Evolutionary conservation across 92 coral and sea anemone species (phyloP).

Genomic region (Siderastrea radians): DNA sequence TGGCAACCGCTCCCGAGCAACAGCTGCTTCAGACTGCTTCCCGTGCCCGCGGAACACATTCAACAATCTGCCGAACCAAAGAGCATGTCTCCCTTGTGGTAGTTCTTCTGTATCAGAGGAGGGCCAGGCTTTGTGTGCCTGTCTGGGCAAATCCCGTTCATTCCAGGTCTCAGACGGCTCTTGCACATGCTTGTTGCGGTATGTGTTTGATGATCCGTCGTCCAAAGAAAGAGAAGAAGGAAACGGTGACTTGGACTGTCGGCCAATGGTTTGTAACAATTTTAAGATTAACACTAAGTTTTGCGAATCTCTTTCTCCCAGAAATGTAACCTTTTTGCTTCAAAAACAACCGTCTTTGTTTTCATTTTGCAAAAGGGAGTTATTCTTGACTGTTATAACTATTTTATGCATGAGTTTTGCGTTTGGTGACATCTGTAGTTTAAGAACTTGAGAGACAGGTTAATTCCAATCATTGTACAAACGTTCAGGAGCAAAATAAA

Average conservation of each 20-base stretch:
- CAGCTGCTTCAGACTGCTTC: conserved; percentile 80
- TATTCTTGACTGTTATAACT: too few species aligned
- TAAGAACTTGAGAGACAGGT: too few species aligned
- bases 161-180: conserved; percentile 94
- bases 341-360: too few species aligned
- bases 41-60: conserved; percentile 81
- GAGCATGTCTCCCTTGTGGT: conserved; percentile 93
- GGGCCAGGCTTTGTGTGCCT: conserved; percentile 85
- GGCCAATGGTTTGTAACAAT: conserved; percentile 76
- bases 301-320: too few species aligned
- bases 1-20: conserved; percentile 82
- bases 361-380: too few species aligned
- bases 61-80: conserved; percentile 72
- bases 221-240: conserved; percentile 81
- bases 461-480: too few species aligned
- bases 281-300: too few species aligned
- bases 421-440: too few species aligned
- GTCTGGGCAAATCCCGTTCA: conserved; percentile 83
- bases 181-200: conserved; percentile 83
- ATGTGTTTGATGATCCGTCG: conserved; percentile 85
- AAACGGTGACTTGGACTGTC: conserved; percentile 91
- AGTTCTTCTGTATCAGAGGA: conserved; percentile 84
- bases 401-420: too few species aligned
- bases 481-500: too few species aligned
- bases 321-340: too few species aligned